Percentiles rank a stretch among this genome's conserved stretches.
phyloP scores from a whole-genome alignment of 2,113 vertebrate genomes.

The Oryzias woworae region DNA sequence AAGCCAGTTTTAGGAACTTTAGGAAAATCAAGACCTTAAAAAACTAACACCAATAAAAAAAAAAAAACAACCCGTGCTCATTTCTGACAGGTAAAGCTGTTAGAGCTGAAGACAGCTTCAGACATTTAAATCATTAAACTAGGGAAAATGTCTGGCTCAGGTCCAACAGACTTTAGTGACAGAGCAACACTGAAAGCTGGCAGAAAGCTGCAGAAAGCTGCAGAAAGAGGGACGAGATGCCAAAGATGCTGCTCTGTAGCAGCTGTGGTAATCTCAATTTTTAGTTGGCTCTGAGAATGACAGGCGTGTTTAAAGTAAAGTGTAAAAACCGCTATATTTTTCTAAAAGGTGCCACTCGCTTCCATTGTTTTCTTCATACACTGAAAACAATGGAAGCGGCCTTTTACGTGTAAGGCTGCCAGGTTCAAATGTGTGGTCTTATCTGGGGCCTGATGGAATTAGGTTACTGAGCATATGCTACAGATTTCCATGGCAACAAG shows the following conservation, averaged over 20 bases:
- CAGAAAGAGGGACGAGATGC: slow-evolving; percentile 21
- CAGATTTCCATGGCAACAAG: slow-evolving; percentile 71
- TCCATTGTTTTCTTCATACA: slow-evolving; percentile 4
- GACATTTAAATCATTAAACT: slow-evolving; percentile 68
- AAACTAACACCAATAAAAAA: too few species aligned
- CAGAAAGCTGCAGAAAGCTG: slow-evolving; percentile 51
- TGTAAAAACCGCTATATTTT: slow-evolving; percentile 2
- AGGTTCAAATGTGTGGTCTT: slow-evolving; percentile 46
- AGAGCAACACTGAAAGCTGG: slow-evolving; percentile 37
- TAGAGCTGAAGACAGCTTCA: slow-evolving; percentile 56
- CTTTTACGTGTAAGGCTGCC: slow-evolving; percentile 10
- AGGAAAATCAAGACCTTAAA: too few species aligned
- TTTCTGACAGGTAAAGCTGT: slow-evolving; percentile 63
- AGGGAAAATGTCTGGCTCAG: slow-evolving; percentile 58
- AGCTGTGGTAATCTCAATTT: slow-evolving; percentile 24
- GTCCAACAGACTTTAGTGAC: slow-evolving; percentile 42
- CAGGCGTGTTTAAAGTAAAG: slow-evolving; percentile 1
- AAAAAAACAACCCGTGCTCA: slow-evolving; percentile 28
- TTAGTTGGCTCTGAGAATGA: slow-evolving; percentile 31
- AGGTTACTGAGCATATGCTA: slow-evolving; percentile 69
- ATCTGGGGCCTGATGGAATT: slow-evolving; percentile 48
- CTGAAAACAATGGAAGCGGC: too few species aligned
- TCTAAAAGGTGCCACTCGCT: slow-evolving; percentile 14
- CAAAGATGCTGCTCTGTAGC: not conserved
- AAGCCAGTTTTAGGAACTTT: too few species aligned